Evolutionary conservation across 2,797 vertebrate species (phyloP).

Genomic region (Pangasius macronema): DNA sequence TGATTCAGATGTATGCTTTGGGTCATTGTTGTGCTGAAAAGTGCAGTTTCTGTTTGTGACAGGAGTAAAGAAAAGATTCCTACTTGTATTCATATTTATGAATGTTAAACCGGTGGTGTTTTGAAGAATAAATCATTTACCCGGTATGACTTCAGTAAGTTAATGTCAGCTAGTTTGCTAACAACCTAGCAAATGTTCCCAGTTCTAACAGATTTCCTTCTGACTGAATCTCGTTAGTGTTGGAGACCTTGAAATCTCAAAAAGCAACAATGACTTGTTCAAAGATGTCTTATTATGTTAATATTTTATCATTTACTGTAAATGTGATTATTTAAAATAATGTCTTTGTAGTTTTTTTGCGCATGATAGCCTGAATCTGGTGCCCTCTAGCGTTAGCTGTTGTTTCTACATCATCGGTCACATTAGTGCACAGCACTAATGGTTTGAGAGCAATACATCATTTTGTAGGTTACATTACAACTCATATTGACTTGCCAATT

Average conservation of each 20-base stretch:
- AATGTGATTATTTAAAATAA: background rate
- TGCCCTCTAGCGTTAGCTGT: background rate
- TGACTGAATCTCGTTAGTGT: background rate
- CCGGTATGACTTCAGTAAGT: background rate
- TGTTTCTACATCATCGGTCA: background rate
- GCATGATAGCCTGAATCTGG: background rate
- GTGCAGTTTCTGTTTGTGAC: background rate
- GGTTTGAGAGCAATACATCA: background rate
- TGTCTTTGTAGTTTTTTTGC: background rate
- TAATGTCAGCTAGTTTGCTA: background rate
- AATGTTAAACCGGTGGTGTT: background rate
- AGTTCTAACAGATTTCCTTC: background rate
- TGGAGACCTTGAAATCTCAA: background rate
- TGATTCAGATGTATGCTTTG: too few species aligned
- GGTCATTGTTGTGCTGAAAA: too few species aligned
- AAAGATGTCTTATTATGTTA: background rate
- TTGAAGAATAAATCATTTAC: background rate
- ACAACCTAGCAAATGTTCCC: background rate
- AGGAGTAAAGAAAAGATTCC: background rate
- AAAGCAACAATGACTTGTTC: background rate
- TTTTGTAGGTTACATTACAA: background rate
- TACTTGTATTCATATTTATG: background rate
- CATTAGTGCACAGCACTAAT: background rate
- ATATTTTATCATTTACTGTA: background rate
- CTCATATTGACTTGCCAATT: background rate